Percentiles rank a stretch among this genome's conserved stretches.
phyloP scores from a whole-genome alignment of 2,888 invertebrate genomes.

The Dolomedes plantarius region DNA sequence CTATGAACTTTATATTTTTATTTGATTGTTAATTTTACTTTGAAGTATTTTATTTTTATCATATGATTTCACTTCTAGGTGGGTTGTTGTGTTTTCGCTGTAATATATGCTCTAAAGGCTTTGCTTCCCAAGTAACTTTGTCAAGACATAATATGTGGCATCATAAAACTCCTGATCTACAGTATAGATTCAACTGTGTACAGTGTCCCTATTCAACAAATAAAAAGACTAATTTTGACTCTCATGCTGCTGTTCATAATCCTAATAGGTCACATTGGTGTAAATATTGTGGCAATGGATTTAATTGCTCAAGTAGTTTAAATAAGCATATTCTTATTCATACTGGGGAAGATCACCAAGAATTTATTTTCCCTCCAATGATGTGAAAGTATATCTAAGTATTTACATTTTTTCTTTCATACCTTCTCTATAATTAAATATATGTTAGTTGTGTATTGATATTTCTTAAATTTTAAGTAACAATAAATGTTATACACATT shows the following conservation, averaged over 20 bases:
- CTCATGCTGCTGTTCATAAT: constrained; percentile 17
- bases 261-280: constrained; percentile 1
- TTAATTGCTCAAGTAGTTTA: constrained; percentile 7
- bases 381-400: too few relatives aligned
- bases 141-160: constrained; percentile 38
- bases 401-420: too few relatives aligned
- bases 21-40: too few relatives aligned
- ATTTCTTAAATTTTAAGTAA: too few relatives aligned
- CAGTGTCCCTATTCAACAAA: constrained; percentile 29
- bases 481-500: too few relatives aligned
- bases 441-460: too few relatives aligned
- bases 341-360: constrained; percentile 15
- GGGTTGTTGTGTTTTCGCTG: not conserved
- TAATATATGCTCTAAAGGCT: constrained; percentile 13
- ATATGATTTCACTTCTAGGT: constrained; percentile 10
- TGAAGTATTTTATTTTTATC: too few relatives aligned
- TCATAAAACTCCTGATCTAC: constrained; percentile 8
- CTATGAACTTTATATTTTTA: too few relatives aligned
- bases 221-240: constrained; percentile 26
- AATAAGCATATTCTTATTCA: constrained; percentile 46
- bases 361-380: not conserved
- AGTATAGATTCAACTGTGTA: constrained; percentile 23
- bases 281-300: constrained; percentile 32
- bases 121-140: constrained; percentile 31
- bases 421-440: too few relatives aligned